A percentile compares a stretch with the other conserved stretches of the same genome.
These are phyloP conservation scores for Drosophila rubida DNA, from an alignment of 2,888 invertebrate genomes.

Conservation along the genomic window DNA sequence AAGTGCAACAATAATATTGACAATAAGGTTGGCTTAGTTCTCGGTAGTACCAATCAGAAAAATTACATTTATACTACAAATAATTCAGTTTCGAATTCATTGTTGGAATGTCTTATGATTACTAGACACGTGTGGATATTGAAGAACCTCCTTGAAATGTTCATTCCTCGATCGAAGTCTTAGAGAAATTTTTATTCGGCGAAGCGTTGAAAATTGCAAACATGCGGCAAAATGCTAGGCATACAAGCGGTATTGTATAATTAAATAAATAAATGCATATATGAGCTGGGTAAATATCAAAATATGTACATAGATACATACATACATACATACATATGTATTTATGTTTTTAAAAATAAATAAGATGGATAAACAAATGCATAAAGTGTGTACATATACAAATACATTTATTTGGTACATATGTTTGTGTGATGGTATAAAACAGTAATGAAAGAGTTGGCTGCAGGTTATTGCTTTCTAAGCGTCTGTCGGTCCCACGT, in stretches of 20 bases:
- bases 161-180: not conserved
- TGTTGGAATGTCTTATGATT: not conserved
- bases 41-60: not conserved
- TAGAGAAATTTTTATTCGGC: not conserved
- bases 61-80: not conserved
- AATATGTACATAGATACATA: not conserved
- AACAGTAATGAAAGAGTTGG: not conserved
- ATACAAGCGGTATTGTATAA: slow-evolving; percentile 8
- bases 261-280: slow-evolving; percentile 16
- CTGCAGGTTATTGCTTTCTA: not conserved
- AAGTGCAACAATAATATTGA: not conserved
- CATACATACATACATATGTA: not conserved
- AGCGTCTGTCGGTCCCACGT: slow-evolving; percentile 8
- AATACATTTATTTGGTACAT: not conserved
- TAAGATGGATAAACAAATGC: slow-evolving; percentile 4
- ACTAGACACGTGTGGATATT: not conserved
- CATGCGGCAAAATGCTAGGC: not conserved
- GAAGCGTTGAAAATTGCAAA: slow-evolving; percentile 15
- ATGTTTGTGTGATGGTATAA: not conserved
- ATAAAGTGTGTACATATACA: not conserved
- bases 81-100: not conserved
- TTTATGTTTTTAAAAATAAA: slow-evolving; percentile 8
- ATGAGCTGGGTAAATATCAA: slow-evolving; percentile 9
- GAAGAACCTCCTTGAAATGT: not conserved
- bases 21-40: not conserved